These are phyloP conservation scores for Trichogramma dendrolimi DNA, from an alignment of 2,888 invertebrate species.

Conservation along the genomic window DNA sequence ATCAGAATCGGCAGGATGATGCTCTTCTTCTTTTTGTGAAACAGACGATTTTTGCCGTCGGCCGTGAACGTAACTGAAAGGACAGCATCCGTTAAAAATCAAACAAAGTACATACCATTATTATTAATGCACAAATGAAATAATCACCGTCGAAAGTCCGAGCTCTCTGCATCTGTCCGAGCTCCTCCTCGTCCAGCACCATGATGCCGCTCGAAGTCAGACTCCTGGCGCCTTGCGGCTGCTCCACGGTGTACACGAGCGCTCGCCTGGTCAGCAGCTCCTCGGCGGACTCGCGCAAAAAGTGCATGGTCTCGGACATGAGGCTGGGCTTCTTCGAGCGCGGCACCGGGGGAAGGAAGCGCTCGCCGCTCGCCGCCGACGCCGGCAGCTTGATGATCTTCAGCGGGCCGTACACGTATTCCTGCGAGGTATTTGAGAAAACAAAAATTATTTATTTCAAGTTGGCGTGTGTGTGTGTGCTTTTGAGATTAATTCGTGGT, in stretches of 20 bases:
- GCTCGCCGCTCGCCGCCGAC: slow-evolving; percentile 34
- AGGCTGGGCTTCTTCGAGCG: slow-evolving; percentile 35
- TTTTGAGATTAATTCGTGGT: too few species aligned
- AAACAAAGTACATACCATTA: too few species aligned
- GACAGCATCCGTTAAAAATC: too few species aligned
- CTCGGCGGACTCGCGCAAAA: slow-evolving; percentile 42
- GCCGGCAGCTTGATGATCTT: slow-evolving; percentile 46
- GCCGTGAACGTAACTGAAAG: too few species aligned
- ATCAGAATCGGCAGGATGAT: slow-evolving; percentile 58
- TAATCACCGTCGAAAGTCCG: slow-evolving; percentile 23
- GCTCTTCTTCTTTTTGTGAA: slow-evolving; percentile 70
- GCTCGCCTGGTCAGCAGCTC: slow-evolving; percentile 47
- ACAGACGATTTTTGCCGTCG: too few species aligned
- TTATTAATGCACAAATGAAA: too few species aligned
- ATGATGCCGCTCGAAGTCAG: slow-evolving; percentile 33
- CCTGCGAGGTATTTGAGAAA: slow-evolving; percentile 27
- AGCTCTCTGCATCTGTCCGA: slow-evolving; percentile 35
- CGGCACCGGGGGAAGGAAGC: slow-evolving; percentile 42
- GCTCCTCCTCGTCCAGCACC: slow-evolving; percentile 47
- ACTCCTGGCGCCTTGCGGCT: slow-evolving; percentile 36
- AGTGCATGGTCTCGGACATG: slow-evolving; percentile 41
- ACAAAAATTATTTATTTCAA: too few species aligned
- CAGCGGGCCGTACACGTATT: slow-evolving; percentile 45
- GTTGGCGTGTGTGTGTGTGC: too few species aligned
- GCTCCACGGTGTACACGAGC: slow-evolving; percentile 45